These are phyloP conservation scores for Colinus virginianus DNA, from an alignment of 2,113 vertebrate species.

Conservation along the genomic window DNA sequence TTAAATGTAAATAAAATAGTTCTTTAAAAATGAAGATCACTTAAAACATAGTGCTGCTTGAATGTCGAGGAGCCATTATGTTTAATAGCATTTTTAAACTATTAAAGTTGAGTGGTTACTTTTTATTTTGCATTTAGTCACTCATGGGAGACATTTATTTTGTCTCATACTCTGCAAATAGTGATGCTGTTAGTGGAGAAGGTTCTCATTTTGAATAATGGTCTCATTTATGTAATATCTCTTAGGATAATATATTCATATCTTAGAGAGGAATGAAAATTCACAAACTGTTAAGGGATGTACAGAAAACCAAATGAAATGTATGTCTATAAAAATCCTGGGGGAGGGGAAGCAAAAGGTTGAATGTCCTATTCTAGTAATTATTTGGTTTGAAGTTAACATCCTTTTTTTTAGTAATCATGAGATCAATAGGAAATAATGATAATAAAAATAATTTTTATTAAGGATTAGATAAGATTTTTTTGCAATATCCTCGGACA, in stretches of 20 bases:
- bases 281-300: constrained; percentile 63
- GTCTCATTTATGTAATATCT: constrained; percentile 80
- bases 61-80: constrained; percentile 83
- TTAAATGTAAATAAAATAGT: constrained; percentile 85
- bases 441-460: background rate
- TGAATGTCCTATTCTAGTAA: background rate
- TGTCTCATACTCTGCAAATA: constrained; percentile 80
- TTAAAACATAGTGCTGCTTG: constrained; percentile 81
- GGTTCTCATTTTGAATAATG: constrained; percentile 82
- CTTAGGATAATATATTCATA: constrained; percentile 76
- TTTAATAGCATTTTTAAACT: constrained; percentile 87
- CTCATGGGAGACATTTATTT: constrained; percentile 86
- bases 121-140: constrained; percentile 89
- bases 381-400: constrained; percentile 13
- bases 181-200: constrained; percentile 76
- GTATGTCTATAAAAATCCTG: constrained; percentile 17
- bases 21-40: constrained; percentile 82
- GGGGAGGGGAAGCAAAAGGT: background rate
- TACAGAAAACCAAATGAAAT: constrained; percentile 56
- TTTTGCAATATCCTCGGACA: constrained; percentile 42
- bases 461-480: background rate
- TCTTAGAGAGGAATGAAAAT: constrained; percentile 67
- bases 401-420: background rate
- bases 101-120: constrained; percentile 87
- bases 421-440: constrained; percentile 21